Percentiles rank a stretch among this genome's conserved stretches.
These are phyloP conservation scores for Dendrophyllia cribrosa DNA, from an alignment of 64 coral and sea anemone species.

Conservation along the genomic window DNA sequence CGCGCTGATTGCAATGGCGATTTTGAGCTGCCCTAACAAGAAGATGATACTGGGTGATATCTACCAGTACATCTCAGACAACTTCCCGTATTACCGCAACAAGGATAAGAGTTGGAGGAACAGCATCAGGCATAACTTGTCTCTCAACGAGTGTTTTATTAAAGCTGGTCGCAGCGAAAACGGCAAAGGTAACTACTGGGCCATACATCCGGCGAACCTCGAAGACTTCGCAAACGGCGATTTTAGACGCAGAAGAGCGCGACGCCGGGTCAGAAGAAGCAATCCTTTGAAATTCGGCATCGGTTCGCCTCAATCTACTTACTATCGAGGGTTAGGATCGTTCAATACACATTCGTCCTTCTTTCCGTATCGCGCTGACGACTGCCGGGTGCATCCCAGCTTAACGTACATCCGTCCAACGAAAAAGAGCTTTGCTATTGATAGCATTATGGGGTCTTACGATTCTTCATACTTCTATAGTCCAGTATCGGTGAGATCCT, in stretches of 20 bases:
- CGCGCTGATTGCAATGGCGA: conserved; percentile 97
- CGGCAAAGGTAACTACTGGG: conserved; percentile 99
- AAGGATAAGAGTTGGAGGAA: conserved; percentile 99
- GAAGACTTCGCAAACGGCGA: conserved; percentile 99
- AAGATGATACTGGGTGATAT: conserved; percentile 98
- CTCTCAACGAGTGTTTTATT: conserved; percentile 98
- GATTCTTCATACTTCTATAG: conserved; percentile 22
- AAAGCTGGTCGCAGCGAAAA: conserved; percentile 98
- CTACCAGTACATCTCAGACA: conserved; percentile 96
- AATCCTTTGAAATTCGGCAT: conserved; percentile 78
- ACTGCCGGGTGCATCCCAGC: conserved; percentile 60
- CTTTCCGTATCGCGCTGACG: conserved; percentile 65
- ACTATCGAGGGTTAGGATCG: conserved; percentile 61
- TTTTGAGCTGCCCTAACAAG: conserved; percentile 86
- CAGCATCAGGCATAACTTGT: conserved; percentile 96
- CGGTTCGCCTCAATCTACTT: conserved; percentile 43
- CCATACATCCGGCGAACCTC: conserved; percentile 91
- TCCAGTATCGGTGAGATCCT: conserved; percentile 25
- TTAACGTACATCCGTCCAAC: conserved; percentile 34
- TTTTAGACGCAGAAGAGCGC: conserved; percentile 89
- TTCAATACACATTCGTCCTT: conserved; percentile 26
- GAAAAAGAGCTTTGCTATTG: conserved; percentile 77
- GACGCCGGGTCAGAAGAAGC: conserved; percentile 87
- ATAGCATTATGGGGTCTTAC: conserved; percentile 60
- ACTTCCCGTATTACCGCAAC: conserved; percentile 96